These are phyloP conservation scores for Malthinus seriepunctatus DNA, from an alignment of 2,888 invertebrate species.

Conservation along the genomic window DNA sequence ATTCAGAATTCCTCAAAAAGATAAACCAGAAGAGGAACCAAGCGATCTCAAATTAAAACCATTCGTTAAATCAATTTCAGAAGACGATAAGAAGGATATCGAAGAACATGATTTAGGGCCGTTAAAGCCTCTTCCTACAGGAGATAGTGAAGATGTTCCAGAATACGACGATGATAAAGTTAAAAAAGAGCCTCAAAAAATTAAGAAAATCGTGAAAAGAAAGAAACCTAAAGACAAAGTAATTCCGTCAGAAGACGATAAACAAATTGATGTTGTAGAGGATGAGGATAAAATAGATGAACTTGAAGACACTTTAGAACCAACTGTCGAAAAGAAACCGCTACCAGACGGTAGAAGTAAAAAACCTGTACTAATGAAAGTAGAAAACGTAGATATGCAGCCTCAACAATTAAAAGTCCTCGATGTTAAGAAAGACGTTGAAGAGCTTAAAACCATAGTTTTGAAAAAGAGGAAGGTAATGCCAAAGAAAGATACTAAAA, in stretches of 20 bases:
- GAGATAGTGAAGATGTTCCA: background rate
- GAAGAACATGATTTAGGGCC: slow-evolving; percentile 35
- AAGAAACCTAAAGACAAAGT: slow-evolving; percentile 32
- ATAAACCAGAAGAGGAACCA: slow-evolving; percentile 44
- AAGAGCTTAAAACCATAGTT: slow-evolving; percentile 49
- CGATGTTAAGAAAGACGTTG: slow-evolving; percentile 35
- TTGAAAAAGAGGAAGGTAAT: slow-evolving; percentile 47
- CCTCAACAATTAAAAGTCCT: slow-evolving; percentile 33
- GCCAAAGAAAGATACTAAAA: slow-evolving; percentile 44
- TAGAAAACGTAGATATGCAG: slow-evolving; percentile 37
- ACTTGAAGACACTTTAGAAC: slow-evolving; percentile 37
- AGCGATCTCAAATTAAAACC: slow-evolving; percentile 50
- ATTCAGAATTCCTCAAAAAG: slow-evolving; percentile 43
- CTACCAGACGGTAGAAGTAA: slow-evolving; percentile 35
- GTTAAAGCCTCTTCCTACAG: background rate
- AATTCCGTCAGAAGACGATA: slow-evolving; percentile 7
- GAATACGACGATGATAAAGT: background rate
- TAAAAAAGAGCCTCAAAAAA: background rate
- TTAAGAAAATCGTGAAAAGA: slow-evolving; percentile 42
- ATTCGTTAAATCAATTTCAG: slow-evolving; percentile 39
- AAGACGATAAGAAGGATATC: slow-evolving; percentile 45
- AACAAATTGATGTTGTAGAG: background rate
- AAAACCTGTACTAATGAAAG: slow-evolving; percentile 32
- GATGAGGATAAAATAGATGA: background rate
- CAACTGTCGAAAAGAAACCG: slow-evolving; percentile 34